Base-by-base conservation (phyloP, 2,888 invertebrate species). In the Zaprionus bogoriensis region DNA sequence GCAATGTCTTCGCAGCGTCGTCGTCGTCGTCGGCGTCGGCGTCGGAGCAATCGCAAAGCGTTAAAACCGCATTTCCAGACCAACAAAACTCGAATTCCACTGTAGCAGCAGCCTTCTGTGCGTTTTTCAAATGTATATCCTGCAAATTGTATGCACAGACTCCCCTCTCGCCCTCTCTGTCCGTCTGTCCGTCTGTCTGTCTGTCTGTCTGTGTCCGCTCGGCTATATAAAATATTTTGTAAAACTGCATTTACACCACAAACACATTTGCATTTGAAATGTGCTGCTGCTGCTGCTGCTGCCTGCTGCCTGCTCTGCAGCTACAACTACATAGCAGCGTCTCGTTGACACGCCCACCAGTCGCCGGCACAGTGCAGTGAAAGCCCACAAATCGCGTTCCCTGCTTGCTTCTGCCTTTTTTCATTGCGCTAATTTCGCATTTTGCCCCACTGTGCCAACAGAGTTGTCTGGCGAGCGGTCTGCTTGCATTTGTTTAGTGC, bases 201-300 rank as follows among this genome's bases (percentile, higher is more conserved):
- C 48, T n/a, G 10, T 14, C 46, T 42, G 54, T 64, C 52, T 57
- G 36, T 44, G 55, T 58, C 63, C 69, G 59, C 60, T 67, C 70
- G 70, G 73, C 71, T 81, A 75, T 79, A 79, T 82, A 82, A 58
- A 63, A 63, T 63, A 82, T 82, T 82, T 85, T 85, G 85, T 77
- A 77, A 82, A 82, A 85, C 85, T 82, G 82, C 85, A 82, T 82
- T 81, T 82, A 82, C 82, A 82, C 82, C 85, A 79, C 82, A 84
- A 83, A 82, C 77, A 82, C 85, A 85, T 83, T 83, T 83, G 85
- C 82, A 83, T 83, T 80, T 71, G 70, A 73, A 83, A 85, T 83
- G 85, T 63, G 58, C 45, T 65, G 63, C 53, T 46, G 50, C 41
- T 41, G 53, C 38, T 41, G 41, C 27, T 58, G 52, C 45, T 57